Base-by-base conservation (phyloP, 2,113 vertebrate genomes). In the Chaetodon auriga region DNA sequence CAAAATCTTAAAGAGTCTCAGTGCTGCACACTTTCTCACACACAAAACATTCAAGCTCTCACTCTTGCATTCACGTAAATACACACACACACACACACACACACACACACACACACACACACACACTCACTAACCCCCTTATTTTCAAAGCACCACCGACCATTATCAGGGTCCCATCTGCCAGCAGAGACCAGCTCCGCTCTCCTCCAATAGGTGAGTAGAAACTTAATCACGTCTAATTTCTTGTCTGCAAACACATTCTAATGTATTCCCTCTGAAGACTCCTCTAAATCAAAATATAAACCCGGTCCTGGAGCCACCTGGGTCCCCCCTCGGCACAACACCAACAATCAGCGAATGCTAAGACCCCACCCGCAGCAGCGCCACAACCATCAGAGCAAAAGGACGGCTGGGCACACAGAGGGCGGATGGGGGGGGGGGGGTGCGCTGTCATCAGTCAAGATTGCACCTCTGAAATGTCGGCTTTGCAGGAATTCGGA, bases 231-330 rank as follows among this genome's bases (percentile, higher is more conserved):
- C 87, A 75, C 71, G 25, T 81, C 62, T 90, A 92, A 90, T 90
- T 81, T 80, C 71, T 83, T 69, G 49, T 86, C 85, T 75, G 80
- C 69, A 91, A 91, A 94, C 65, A 81, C 78, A 90, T 83, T 88
- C 70, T 93, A 92, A 94, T 93, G 75, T 92, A 89, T 93, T 93
- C 94, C 76, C 83, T 84, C 88, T 76, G 68, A 91, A 89, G 87
- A 79, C 64, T 80, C 82, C 23, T 75, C 75, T 38, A 87, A 89
- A 83, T 85, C 75, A 74, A 84, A 90, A 84, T 82, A 83, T 83
- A 88, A 89, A 85, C 54, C 63, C 3, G 15, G 54, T 57, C 68
- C 75, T 15, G 16, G 43, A 61, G 85, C 89, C 94, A 95, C 92
- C 93, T 94, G 94, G 49, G 90, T 66, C 91, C 46, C 45, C 46